Evolutionary conservation across 2,888 invertebrate species (phyloP).

Genomic region (Dione vanillae): DNA sequence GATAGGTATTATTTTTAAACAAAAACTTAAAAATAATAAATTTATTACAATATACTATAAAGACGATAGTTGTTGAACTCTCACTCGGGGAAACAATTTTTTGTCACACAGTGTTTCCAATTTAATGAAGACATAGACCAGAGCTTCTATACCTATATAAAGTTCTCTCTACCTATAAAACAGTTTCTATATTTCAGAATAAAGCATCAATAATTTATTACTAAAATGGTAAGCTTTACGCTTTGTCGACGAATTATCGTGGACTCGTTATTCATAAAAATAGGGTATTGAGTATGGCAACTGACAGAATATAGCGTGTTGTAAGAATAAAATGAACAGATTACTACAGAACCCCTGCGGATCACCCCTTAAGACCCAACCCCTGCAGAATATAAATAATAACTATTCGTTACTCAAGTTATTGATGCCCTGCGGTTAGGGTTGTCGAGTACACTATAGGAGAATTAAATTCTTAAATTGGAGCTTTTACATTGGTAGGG

Average conservation of each 20-base stretch:
- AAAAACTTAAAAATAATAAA: too few species aligned
- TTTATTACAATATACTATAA: too few species aligned
- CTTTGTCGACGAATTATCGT: constrained; percentile 76
- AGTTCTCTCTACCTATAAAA: background rate
- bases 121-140: too few species aligned
- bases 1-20: too few species aligned
- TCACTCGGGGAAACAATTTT: too few species aligned
- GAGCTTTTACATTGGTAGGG: constrained; percentile 45
- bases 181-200: background rate
- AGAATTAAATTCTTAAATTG: constrained; percentile 47
- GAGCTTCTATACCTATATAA: too few species aligned
- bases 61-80: too few species aligned
- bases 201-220: background rate
- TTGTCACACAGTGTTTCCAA: too few species aligned
- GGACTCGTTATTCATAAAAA: constrained; percentile 74
- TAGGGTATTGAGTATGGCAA: constrained; percentile 64
- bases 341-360: constrained; percentile 69
- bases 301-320: constrained; percentile 55
- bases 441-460: constrained; percentile 62
- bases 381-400: constrained; percentile 69
- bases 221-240: constrained; percentile 51
- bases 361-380: constrained; percentile 63
- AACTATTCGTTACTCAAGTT: constrained; percentile 77
- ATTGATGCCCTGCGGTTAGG: constrained; percentile 75
- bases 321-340: constrained; percentile 83